A percentile compares a stretch with the other conserved stretches of the same genome.
phyloP scores from a whole-genome alignment of 1,140 invertebrate genomes.

The Platorchestia sp. region DNA sequence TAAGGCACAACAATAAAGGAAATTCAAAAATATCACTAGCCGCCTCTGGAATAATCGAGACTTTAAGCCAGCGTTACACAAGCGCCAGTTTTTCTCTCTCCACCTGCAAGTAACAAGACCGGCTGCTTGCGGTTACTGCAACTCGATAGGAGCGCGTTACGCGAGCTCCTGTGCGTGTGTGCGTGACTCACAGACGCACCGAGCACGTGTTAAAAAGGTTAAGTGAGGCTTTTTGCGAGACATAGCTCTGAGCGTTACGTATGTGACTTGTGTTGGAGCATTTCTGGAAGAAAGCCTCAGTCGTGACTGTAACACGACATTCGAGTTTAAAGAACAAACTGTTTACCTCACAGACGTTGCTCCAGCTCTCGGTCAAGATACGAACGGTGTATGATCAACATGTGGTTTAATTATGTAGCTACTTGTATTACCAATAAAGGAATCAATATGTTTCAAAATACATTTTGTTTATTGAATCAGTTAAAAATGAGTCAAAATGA shows the following conservation, averaged over 20 bases:
- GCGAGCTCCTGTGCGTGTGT: background rate
- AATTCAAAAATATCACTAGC: background rate
- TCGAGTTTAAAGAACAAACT: background rate
- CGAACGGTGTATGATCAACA: background rate
- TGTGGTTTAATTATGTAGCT: background rate
- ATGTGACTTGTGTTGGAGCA: background rate
- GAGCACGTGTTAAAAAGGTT: background rate
- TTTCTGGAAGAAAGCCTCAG: background rate
- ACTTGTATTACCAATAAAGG: background rate
- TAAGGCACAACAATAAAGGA: background rate
- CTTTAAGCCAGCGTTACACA: background rate
- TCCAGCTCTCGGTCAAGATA: background rate
- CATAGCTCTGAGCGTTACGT: background rate
- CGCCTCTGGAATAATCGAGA: background rate
- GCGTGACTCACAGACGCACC: background rate
- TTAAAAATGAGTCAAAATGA: background rate
- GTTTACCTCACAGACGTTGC: background rate
- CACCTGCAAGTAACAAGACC: background rate
- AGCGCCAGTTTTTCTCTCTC: background rate
- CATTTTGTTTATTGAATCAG: background rate
- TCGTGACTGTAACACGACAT: background rate
- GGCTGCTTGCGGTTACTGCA: background rate
- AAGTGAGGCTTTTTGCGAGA: background rate
- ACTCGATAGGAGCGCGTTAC: too few species aligned
- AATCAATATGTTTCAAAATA: background rate